Evolutionary conservation across 2,888 invertebrate species (phyloP).

Genomic region (Cecidostiba fungosa): DNA sequence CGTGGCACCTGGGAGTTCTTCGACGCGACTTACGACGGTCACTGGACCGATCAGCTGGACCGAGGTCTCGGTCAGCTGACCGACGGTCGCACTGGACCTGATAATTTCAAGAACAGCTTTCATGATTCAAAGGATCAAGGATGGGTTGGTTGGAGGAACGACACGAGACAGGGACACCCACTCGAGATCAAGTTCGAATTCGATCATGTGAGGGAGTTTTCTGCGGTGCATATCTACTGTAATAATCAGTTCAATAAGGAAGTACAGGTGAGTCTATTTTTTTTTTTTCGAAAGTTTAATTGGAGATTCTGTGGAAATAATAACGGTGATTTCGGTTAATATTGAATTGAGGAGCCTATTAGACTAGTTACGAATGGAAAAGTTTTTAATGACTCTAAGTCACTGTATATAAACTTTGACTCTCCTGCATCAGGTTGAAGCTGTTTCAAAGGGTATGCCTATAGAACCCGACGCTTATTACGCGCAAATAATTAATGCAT

Average conservation of each 20-base stretch:
- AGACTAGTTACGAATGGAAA: not conserved
- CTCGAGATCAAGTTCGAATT: constrained; percentile 90
- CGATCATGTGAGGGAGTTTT: constrained; percentile 93
- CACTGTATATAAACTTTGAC: not conserved
- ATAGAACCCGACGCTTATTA: not conserved
- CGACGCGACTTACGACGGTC: constrained; percentile 93
- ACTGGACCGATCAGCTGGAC: constrained; percentile 88
- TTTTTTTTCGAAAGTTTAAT: not conserved
- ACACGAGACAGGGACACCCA: constrained; percentile 84
- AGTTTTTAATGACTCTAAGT: not conserved
- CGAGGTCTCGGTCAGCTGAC: constrained; percentile 93
- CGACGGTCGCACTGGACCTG: constrained; percentile 90
- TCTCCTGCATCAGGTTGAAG: not conserved
- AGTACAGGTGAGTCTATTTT: constrained; percentile 84
- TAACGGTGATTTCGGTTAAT: not conserved
- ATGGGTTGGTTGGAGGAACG: constrained; percentile 96
- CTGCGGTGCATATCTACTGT: constrained; percentile 89
- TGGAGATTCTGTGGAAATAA: not conserved
- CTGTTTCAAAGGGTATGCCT: not conserved
- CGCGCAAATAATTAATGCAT: constrained; percentile 7
- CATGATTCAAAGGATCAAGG: constrained; percentile 86
- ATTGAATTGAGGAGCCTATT: not conserved
- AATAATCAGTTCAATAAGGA: constrained; percentile 93
- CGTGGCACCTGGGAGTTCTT: constrained; percentile 90
- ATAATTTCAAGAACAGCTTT: constrained; percentile 86